phyloP scores from a whole-genome alignment of 1,140 invertebrate genomes.

The Melanaphis sacchari region DNA sequence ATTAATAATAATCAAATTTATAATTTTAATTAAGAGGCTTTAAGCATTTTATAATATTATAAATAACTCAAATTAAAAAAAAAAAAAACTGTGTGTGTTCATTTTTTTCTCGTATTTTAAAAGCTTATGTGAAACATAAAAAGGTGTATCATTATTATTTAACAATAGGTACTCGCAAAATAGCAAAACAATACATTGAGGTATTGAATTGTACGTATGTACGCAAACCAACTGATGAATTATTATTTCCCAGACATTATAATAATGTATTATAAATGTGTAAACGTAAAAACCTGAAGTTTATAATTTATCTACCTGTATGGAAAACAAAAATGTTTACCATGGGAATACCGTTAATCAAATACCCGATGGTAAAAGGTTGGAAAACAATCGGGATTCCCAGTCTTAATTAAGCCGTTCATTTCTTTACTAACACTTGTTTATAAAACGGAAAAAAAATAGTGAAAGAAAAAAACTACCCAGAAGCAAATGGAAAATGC shows the following conservation, averaged over 20 bases:
- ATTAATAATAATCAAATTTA: constrained; percentile 2
- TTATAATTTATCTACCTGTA: constrained; percentile 27
- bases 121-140: not conserved
- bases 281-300: not conserved
- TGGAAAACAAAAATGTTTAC: constrained; percentile 1
- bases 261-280: not conserved
- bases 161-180: not conserved
- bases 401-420: constrained; percentile 26
- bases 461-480: not conserved
- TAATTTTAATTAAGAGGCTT: not conserved
- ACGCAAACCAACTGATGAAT: not conserved
- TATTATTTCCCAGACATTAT: not conserved
- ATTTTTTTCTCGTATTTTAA: not conserved
- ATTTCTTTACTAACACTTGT: constrained; percentile 4
- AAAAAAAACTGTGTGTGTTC: not conserved
- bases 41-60: not conserved
- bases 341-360: not conserved
- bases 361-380: not conserved
- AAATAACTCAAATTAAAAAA: not conserved
- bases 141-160: not conserved
- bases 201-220: not conserved
- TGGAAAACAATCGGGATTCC: constrained; percentile 43
- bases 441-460: constrained; percentile 21
- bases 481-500: constrained; percentile 1
- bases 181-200: not conserved